These are phyloP conservation scores for Deroptyus accipitrinus DNA, from an alignment of 2,113 vertebrate genomes.

Conservation along the genomic window DNA sequence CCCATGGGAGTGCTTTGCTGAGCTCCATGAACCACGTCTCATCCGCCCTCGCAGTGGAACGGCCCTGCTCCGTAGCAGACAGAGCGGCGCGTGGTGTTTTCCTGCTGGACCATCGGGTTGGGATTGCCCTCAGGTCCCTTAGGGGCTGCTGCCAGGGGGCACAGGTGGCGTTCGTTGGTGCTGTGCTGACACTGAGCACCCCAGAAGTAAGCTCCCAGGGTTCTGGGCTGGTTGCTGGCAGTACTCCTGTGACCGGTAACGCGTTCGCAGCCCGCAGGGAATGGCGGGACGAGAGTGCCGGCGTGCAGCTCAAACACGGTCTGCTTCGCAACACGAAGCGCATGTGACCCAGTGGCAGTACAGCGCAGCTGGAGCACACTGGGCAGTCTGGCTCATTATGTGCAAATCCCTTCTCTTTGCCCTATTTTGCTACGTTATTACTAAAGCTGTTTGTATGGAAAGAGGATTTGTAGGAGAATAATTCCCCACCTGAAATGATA, in stretches of 20 bases:
- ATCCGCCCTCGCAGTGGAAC: neutral
- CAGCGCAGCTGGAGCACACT: neutral
- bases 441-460: conserved; percentile 32
- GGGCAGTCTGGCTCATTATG: conserved; percentile 36
- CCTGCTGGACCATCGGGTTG: neutral
- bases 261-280: neutral
- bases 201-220: neutral
- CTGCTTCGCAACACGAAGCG: neutral
- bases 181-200: neutral
- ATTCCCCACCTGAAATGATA: conserved; percentile 55
- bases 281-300: neutral
- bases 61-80: neutral
- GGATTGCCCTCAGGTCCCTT: neutral
- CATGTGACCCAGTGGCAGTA: neutral
- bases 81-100: neutral
- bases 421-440: conserved; percentile 48
- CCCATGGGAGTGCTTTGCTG: neutral
- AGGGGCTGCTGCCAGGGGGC: neutral
- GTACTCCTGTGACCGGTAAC: neutral
- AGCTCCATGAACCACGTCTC: neutral
- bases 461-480: conserved; percentile 52
- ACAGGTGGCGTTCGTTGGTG: neutral
- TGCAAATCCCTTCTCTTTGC: conserved; percentile 49
- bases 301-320: neutral
- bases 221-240: neutral